phyloP scores from a whole-genome alignment of 2,113 vertebrate species.

The Manacus vitellinus region DNA sequence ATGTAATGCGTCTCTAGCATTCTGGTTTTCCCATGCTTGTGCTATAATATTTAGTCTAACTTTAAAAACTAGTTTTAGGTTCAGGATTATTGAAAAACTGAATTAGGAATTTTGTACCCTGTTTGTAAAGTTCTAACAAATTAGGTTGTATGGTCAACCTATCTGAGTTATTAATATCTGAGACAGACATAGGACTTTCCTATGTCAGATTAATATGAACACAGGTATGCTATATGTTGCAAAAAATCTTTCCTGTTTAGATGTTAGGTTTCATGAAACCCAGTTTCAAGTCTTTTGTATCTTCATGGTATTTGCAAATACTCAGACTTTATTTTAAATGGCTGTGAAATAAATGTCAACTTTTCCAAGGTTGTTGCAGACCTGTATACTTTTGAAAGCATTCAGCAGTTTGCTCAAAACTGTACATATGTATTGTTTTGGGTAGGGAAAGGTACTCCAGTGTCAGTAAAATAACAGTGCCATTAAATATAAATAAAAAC shows the following conservation, averaged over 20 bases:
- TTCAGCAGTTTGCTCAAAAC: not conserved
- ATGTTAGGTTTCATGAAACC: not conserved
- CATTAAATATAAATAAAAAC: not conserved
- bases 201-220: not conserved
- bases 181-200: not conserved
- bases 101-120: not conserved
- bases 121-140: not conserved
- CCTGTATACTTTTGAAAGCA: not conserved
- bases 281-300: not conserved
- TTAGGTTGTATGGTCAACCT: not conserved
- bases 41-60: not conserved
- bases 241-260: not conserved
- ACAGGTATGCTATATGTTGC: not conserved
- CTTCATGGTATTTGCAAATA: not conserved
- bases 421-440: not conserved
- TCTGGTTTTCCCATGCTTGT: not conserved
- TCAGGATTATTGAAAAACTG: not conserved
- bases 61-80: not conserved
- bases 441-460: not conserved
- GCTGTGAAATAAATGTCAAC: not conserved
- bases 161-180: not conserved
- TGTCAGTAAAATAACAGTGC: not conserved
- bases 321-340: not conserved
- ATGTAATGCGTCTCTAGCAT: not conserved
- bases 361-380: not conserved